Conservation (phyloP, 2,888 invertebrate genomes). For the Xylota segnis region DNA sequence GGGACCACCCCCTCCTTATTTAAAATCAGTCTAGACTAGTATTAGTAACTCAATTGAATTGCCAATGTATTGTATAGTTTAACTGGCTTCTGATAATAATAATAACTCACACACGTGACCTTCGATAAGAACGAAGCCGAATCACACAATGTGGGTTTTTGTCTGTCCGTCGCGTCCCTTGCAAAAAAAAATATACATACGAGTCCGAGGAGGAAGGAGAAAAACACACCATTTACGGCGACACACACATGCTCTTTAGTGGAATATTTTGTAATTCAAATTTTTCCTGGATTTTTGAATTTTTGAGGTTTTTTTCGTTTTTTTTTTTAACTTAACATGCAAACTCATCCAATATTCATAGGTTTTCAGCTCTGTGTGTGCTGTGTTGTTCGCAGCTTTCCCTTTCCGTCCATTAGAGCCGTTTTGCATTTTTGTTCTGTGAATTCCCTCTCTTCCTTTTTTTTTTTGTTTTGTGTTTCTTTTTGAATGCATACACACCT, state of each 20-base stretch:
- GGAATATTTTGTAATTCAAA: constrained; percentile 63
- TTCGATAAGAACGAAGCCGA: constrained; percentile 47
- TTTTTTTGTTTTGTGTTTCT: not conserved
- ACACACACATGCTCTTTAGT: constrained; percentile 40
- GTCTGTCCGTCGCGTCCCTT: constrained; percentile 4
- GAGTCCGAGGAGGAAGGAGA: constrained; percentile 2
- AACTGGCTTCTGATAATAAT: constrained; percentile 32
- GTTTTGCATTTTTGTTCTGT: constrained; percentile 64
- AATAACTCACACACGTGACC: constrained; percentile 60
- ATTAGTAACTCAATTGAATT: constrained; percentile 22
- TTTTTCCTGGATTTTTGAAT: constrained; percentile 52
- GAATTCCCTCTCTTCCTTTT: constrained; percentile 21
- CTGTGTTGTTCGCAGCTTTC: constrained; percentile 15
- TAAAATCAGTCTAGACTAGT: not conserved
- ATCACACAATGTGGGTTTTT: constrained; percentile 21
- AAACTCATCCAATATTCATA: constrained; percentile 68
- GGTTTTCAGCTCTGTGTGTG: constrained; percentile 1
- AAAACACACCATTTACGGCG: constrained; percentile 43
- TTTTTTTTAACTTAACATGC: constrained; percentile 39
- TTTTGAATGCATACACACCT: constrained; percentile 14
- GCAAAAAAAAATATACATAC: not conserved
- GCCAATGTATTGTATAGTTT: constrained; percentile 18
- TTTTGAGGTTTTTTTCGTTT: constrained; percentile 35
- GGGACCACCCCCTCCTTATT: not conserved
- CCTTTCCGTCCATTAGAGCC: constrained; percentile 51